A percentile compares a stretch with the other conserved stretches of the same genome.
These are phyloP conservation scores for Electrona antarctica DNA, from an alignment of 2,113 vertebrate species.

Conservation along the genomic window DNA sequence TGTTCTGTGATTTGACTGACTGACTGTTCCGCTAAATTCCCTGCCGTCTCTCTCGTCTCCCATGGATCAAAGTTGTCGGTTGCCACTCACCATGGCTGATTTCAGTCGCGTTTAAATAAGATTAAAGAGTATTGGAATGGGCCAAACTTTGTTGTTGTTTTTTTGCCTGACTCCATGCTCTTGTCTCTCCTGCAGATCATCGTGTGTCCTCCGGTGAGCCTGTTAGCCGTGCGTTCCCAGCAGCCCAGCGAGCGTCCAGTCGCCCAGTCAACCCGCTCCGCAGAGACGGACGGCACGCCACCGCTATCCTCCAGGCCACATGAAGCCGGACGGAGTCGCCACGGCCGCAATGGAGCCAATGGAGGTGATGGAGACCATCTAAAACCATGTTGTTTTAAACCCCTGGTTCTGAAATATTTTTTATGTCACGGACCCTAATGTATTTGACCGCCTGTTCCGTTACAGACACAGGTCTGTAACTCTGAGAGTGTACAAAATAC, in stretches of 20 bases:
- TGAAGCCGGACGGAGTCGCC: conserved; percentile 83
- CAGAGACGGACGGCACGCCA: conserved; percentile 54
- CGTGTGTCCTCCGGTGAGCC: conserved; percentile 27
- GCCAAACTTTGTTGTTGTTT: too few species aligned
- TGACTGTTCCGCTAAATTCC: conserved; percentile 7
- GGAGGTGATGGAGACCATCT: conserved; percentile 50
- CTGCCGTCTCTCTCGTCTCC: conserved; percentile 11
- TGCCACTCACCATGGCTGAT: too few species aligned
- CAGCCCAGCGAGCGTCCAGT: conserved; percentile 32
- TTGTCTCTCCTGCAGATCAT: conserved; percentile 45
- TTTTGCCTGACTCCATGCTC: too few species aligned
- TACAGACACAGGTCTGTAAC: too few species aligned
- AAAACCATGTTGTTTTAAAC: too few species aligned
- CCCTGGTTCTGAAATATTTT: too few species aligned
- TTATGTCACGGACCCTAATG: too few species aligned
- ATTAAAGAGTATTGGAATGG: too few species aligned
- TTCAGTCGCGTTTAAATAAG: too few species aligned
- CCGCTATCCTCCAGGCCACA: conserved; percentile 61
- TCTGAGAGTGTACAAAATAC: too few species aligned
- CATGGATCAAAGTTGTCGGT: too few species aligned
- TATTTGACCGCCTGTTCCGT: too few species aligned
- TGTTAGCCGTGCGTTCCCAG: conserved; percentile 34
- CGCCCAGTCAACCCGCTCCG: conserved; percentile 28
- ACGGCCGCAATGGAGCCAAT: conserved; percentile 74
- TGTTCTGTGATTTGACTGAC: conserved; percentile 48